Percentiles rank a stretch among this genome's conserved stretches.
These are phyloP conservation scores for Motacilla alba DNA, from an alignment of 2,113 vertebrate genomes.

Conservation along the genomic window DNA sequence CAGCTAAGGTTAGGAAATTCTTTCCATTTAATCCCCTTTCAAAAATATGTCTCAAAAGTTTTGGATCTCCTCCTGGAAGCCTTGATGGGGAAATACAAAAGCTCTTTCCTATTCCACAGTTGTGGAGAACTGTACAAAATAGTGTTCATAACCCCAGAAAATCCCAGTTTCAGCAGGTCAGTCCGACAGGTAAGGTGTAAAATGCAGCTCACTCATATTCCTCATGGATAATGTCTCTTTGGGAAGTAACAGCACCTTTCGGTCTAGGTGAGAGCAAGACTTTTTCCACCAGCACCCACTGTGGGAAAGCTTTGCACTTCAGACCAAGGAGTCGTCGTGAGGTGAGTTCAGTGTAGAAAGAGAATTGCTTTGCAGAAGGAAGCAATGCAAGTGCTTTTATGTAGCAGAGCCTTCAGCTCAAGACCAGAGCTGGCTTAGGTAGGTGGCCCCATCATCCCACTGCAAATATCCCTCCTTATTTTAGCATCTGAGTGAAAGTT, in stretches of 20 bases:
- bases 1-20: background rate
- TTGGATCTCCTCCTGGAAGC: background rate
- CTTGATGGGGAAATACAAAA: background rate
- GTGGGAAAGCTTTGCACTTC: background rate
- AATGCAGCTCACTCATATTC: background rate
- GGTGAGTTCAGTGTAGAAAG: background rate
- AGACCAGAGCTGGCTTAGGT: background rate
- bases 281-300: background rate
- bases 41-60: background rate
- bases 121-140: background rate
- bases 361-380: background rate
- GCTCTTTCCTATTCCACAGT: background rate
- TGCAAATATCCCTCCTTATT: background rate
- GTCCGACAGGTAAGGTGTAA: background rate
- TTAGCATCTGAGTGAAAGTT: background rate
- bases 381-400: background rate
- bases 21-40: background rate
- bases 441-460: background rate
- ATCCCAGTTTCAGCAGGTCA: background rate
- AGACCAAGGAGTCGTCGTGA: rapidly evolving
- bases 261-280: background rate
- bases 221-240: background rate
- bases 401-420: background rate
- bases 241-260: background rate
- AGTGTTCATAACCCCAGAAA: rapidly evolving